phyloP scores from a whole-genome alignment of 2,797 vertebrate species.

The Microctenopoma stevenorrisi region DNA sequence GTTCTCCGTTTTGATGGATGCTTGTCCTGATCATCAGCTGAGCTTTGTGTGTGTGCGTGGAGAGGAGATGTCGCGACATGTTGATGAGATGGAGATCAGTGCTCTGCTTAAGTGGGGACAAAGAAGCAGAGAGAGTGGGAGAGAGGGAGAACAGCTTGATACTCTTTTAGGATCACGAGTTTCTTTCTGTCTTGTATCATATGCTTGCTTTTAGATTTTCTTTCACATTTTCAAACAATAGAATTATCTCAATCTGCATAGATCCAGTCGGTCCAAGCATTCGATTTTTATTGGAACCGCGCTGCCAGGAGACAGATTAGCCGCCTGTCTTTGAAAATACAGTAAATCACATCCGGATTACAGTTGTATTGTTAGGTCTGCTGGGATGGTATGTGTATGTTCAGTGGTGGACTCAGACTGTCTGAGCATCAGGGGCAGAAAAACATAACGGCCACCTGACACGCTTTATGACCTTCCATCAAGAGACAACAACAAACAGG shows the following conservation, averaged over 20 bases:
- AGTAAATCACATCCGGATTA: background rate
- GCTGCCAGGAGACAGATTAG: background rate
- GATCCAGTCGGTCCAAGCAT: constrained; percentile 11
- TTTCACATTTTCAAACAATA: constrained; percentile 1
- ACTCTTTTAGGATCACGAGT: background rate
- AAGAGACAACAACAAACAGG: no score
- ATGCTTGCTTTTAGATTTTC: background rate
- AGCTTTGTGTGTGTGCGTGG: constrained; percentile 51
- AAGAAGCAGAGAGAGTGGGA: background rate
- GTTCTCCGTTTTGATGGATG: constrained; percentile 55
- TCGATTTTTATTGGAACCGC: background rate
- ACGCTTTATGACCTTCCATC: no score
- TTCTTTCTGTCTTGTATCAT: background rate
- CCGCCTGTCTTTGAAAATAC: background rate
- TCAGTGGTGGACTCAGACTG: no score
- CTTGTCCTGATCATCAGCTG: constrained; percentile 60
- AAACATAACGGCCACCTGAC: background rate
- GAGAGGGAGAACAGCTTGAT: background rate
- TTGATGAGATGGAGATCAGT: constrained; percentile 69
- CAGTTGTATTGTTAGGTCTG: background rate
- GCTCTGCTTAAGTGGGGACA: background rate
- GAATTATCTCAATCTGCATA: constrained; percentile 25
- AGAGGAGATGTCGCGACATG: constrained; percentile 73
- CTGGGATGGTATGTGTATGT: no score
- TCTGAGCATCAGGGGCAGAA: no score